Base-by-base conservation (phyloP, 2,888 invertebrate species). In the Ophraella communa region DNA sequence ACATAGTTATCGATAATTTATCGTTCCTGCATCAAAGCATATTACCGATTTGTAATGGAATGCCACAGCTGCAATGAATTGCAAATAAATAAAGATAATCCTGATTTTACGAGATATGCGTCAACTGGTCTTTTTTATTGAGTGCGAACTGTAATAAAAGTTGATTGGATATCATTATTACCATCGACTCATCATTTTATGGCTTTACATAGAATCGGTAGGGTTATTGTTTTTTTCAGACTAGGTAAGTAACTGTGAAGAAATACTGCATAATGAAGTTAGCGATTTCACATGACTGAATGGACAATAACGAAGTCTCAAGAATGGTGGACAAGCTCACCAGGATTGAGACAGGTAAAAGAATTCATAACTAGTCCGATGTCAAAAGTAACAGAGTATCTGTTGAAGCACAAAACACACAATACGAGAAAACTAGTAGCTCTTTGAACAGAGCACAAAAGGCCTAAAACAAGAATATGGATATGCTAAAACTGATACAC, bases 101-200 rank as follows among this genome's bases (percentile, higher is more conserved):
- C 60, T 10, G n/a, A 27, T 18, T 58, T 60, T 52, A 60, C 30
- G 60, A 52, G 20, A 42, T 30, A 14, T 35, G 47, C 47, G 33
- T 57, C 47, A 30, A 57, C 56, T 45, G 52, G 51, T 27, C 7
- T 44, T 58, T n/a, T 60, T 60, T 60, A 60, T 60, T 21, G 60
- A 60, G 60, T 60, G 60, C 45, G 39, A 60, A 42, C 5, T 30
- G 60, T 27, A 42, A 52, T 60, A 60, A 60, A 60, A 60, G 2
- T 27, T 44, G 60, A 60, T 60, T 60, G 60, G 60, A 44, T 60
- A 60, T 60, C 52, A 60, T 60, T 52, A 60, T 39, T 27, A 42
- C 52, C 3, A 27, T 7, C 18, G 42, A 11, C 27, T 2, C 18
- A 39, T 18, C 27, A 5, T 44, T 60, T 52, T 52, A 47, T 52